Evolutionary conservation across 64 coral and sea anemone genomes (phyloP).

Genomic region (Pocillopora damicornis): DNA sequence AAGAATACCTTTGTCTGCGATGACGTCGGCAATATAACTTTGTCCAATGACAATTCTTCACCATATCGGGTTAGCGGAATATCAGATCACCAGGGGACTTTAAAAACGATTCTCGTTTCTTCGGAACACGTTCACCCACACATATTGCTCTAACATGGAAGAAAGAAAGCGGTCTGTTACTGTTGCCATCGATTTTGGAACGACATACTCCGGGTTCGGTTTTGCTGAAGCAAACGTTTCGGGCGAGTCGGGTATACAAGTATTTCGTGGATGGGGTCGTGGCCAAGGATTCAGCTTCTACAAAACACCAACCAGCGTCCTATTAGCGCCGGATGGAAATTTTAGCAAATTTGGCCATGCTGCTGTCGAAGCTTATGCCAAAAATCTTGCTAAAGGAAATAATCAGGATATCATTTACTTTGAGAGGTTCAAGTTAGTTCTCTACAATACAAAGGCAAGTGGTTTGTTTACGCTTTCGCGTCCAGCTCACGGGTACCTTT

Average conservation of each 20-base stretch:
- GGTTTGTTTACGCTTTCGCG: neutral
- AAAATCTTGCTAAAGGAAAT: slow-evolving; percentile 47
- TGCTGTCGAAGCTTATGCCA: slow-evolving; percentile 53
- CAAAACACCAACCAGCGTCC: slow-evolving; percentile 58
- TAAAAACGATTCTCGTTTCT: neutral
- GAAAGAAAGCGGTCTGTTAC: neutral
- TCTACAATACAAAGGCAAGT: slow-evolving; percentile 64
- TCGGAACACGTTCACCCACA: neutral
- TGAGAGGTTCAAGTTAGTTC: slow-evolving; percentile 57
- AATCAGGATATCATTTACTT: slow-evolving; percentile 50
- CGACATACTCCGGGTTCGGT: slow-evolving; percentile 56
- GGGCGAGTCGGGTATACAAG: slow-evolving; percentile 45
- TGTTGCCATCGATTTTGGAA: slow-evolving; percentile 55
- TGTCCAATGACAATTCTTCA: neutral
- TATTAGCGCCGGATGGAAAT: slow-evolving; percentile 39
- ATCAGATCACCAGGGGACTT: neutral
- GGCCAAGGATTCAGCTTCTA: slow-evolving; percentile 70
- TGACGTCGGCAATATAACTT: too few species aligned
- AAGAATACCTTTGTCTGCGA: too few species aligned
- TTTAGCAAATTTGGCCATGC: slow-evolving; percentile 61
- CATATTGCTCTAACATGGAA: neutral
- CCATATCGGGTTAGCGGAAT: neutral
- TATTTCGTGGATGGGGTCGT: slow-evolving; percentile 63
- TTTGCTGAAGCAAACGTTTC: slow-evolving; percentile 47
- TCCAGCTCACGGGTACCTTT: neutral